A percentile compares a stretch with the other conserved stretches of the same genome.
Evolutionary conservation across 2,113 vertebrate species (phyloP).

Genomic region (Diadophis punctatus): DNA sequence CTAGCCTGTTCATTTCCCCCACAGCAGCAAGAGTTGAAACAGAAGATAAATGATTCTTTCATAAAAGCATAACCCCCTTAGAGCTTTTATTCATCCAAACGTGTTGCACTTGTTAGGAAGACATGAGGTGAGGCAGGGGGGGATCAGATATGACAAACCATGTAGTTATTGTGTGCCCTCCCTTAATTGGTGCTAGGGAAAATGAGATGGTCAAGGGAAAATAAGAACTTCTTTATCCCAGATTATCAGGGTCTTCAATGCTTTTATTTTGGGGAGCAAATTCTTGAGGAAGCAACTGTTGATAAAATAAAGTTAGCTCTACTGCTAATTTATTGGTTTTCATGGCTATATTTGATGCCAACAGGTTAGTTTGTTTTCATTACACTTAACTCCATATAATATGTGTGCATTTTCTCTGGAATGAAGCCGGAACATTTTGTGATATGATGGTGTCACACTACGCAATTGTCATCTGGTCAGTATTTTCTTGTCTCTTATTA

Average conservation of each 20-base stretch:
- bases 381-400: background rate
- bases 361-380: background rate
- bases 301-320: background rate
- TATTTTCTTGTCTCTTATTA: background rate
- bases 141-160: too few species aligned
- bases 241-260: background rate
- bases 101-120: background rate
- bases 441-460: background rate
- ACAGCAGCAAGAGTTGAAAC: background rate
- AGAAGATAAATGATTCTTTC: background rate
- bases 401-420: background rate
- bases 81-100: background rate
- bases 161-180: fast-evolving
- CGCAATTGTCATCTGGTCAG: background rate
- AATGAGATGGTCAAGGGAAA: fast-evolving
- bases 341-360: background rate
- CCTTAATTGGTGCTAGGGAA: background rate
- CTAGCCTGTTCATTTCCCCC: background rate
- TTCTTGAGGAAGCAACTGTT: background rate
- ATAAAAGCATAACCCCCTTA: background rate
- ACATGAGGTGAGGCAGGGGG: background rate
- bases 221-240: background rate
- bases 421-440: background rate
- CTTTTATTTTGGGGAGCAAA: background rate
- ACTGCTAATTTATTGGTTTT: background rate